Percentiles rank a stretch among this genome's conserved stretches.
These are phyloP conservation scores for Drosophila ezoana DNA, from an alignment of 2,888 invertebrate species.

Conservation along the genomic window DNA sequence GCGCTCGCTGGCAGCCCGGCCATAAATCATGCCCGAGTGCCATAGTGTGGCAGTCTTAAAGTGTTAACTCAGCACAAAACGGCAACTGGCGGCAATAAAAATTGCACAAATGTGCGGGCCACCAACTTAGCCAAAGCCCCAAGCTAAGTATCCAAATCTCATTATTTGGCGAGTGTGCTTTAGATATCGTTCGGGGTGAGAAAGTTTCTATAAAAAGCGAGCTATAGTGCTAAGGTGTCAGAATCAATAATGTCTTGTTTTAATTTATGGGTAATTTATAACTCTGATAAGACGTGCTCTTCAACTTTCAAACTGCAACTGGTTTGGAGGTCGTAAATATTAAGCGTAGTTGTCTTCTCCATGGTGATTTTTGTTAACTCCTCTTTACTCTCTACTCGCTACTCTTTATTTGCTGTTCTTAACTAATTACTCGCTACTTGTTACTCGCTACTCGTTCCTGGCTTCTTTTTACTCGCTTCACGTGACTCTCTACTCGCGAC, in stretches of 20 bases:
- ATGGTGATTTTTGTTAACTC: too few species aligned
- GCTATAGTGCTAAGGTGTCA: not conserved
- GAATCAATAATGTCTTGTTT: not conserved
- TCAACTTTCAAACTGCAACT: too few species aligned
- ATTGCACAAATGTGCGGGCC: constrained; percentile 44
- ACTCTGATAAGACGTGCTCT: too few species aligned
- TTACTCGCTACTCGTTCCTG: not conserved
- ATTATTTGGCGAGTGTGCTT: constrained; percentile 17
- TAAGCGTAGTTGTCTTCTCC: too few species aligned
- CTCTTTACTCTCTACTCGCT: too few species aligned
- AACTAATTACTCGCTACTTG: not conserved
- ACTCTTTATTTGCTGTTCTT: not conserved
- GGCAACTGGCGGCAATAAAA: constrained; percentile 44
- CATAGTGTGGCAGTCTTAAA: constrained; percentile 60
- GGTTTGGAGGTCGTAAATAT: too few species aligned
- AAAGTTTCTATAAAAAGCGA: not conserved
- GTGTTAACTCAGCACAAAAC: constrained; percentile 68
- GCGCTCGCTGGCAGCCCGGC: constrained; percentile 58
- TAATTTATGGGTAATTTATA: too few species aligned
- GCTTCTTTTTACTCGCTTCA: too few species aligned
- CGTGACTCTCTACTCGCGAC: too few species aligned
- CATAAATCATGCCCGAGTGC: constrained; percentile 68
- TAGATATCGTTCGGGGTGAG: not conserved
- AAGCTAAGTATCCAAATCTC: constrained; percentile 33
- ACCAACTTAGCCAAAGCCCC: constrained; percentile 8